A percentile compares a stretch with the other conserved stretches of the same genome.
These are phyloP conservation scores for Drosophila nigromelanica DNA, from an alignment of 1,140 invertebrate genomes.

Conservation along the genomic window DNA sequence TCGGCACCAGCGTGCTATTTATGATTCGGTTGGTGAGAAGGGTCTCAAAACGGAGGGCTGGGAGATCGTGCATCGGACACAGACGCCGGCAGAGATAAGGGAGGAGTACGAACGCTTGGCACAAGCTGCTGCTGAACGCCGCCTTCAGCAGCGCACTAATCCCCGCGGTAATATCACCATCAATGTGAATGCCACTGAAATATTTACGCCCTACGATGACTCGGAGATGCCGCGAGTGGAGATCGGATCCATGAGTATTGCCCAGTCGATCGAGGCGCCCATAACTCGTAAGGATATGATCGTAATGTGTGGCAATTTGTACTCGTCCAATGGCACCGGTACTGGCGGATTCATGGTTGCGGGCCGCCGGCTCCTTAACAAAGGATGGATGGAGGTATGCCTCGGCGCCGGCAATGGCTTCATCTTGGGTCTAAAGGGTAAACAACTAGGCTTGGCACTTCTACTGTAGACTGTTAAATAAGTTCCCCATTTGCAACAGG, in stretches of 20 bases:
- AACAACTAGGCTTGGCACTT: background rate
- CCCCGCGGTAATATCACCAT: conserved; percentile 94
- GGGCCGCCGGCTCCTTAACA: conserved; percentile 91
- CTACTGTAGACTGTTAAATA: background rate
- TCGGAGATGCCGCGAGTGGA: conserved; percentile 92
- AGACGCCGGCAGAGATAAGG: conserved; percentile 96
- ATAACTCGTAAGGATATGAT: conserved; percentile 93
- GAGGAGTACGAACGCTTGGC: conserved; percentile 96
- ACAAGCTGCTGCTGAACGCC: conserved; percentile 89
- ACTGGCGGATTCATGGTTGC: conserved; percentile 88
- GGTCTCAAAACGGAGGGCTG: conserved; percentile 96
- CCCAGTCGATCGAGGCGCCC: conserved; percentile 96
- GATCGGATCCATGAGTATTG: conserved; percentile 95
- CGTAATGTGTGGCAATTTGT: conserved; percentile 91
- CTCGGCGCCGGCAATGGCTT: conserved; percentile 92
- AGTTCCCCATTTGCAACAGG: conserved; percentile 42
- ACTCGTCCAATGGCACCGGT: conserved; percentile 94
- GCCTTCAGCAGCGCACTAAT: conserved; percentile 94
- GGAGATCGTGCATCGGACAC: conserved; percentile 94
- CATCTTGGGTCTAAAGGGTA: conserved; percentile 88
- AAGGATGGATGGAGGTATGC: conserved; percentile 93
- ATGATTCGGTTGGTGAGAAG: conserved; percentile 86
- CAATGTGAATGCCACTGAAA: conserved; percentile 95
- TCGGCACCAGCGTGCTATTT: conserved; percentile 84
- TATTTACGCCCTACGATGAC: conserved; percentile 93